phyloP scores from a whole-genome alignment of 2,113 vertebrate genomes.

The Cyrtonyx montezumae region DNA sequence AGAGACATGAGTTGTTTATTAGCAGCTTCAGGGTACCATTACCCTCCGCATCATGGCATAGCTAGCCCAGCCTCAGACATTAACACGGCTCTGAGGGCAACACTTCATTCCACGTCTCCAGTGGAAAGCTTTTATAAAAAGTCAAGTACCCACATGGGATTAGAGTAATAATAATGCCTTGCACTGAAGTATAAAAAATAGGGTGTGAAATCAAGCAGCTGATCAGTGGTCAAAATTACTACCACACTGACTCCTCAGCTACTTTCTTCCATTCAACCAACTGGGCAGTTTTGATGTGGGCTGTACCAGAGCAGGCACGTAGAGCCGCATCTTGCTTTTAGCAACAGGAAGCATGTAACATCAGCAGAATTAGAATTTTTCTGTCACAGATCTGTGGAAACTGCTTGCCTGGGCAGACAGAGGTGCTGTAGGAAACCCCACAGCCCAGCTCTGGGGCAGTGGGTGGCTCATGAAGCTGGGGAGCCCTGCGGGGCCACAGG shows the following conservation, averaged over 20 bases:
- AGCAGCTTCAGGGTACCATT: slow-evolving; percentile 14
- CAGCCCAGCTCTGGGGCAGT: fast-evolving
- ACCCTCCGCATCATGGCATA: neutral
- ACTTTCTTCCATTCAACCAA: neutral
- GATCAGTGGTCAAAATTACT: neutral
- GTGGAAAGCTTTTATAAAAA: slow-evolving; percentile 9
- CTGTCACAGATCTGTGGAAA: neutral
- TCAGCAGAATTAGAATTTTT: neutral
- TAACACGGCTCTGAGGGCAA: neutral
- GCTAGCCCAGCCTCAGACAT: neutral
- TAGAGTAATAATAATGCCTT: neutral
- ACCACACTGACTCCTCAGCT: neutral
- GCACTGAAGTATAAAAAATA: neutral
- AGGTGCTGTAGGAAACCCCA: neutral
- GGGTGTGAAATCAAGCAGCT: slow-evolving; percentile 11
- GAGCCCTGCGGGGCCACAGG: neutral
- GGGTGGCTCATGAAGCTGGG: neutral
- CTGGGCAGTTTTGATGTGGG: neutral
- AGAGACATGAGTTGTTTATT: slow-evolving; percentile 6
- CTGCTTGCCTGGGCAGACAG: neutral
- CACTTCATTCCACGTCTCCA: neutral
- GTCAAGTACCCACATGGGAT: neutral
- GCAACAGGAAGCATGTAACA: neutral
- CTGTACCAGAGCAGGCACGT: neutral
- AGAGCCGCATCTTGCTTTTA: neutral